These are phyloP conservation scores for Magallana ariakensis DNA, from an alignment of 1,140 invertebrate species.

Conservation along the genomic window DNA sequence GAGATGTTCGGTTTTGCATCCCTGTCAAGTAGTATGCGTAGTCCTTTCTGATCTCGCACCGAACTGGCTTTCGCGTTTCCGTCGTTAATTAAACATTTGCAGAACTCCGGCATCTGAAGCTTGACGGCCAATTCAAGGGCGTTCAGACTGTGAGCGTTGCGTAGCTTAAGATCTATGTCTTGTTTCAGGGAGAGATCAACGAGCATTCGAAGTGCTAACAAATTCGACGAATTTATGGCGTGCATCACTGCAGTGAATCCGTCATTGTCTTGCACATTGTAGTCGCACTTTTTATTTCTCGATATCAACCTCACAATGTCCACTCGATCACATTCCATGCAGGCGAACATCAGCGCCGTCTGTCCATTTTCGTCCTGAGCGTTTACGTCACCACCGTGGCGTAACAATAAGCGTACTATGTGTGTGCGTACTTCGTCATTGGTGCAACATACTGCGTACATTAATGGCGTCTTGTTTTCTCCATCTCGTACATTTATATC, in stretches of 20 bases:
- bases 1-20: background rate
- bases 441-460: slow-evolving; percentile 63
- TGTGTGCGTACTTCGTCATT: slow-evolving; percentile 66
- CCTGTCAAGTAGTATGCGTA: slow-evolving; percentile 39
- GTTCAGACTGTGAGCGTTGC: slow-evolving; percentile 57
- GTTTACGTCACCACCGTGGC: slow-evolving; percentile 90
- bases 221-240: slow-evolving; percentile 65
- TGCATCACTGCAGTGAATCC: slow-evolving; percentile 65
- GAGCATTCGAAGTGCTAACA: slow-evolving; percentile 57
- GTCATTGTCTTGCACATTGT: slow-evolving; percentile 87
- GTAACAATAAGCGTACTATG: slow-evolving; percentile 65
- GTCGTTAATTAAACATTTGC: slow-evolving; percentile 61
- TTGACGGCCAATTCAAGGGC: slow-evolving; percentile 65
- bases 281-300: slow-evolving; percentile 89
- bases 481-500: slow-evolving; percentile 60
- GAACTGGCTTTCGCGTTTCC: slow-evolving; percentile 29
- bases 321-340: slow-evolving; percentile 89
- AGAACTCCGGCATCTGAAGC: slow-evolving; percentile 61
- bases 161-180: slow-evolving; percentile 50
- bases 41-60: slow-evolving; percentile 51
- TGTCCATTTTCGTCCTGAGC: slow-evolving; percentile 94
- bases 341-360: slow-evolving; percentile 94
- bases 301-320: slow-evolving; percentile 90
- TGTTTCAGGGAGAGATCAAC: slow-evolving; percentile 47
- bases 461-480: slow-evolving; percentile 64